These are phyloP conservation scores for Hormiphora californensis DNA, from an alignment of 37 sponge, comb jelly and placozoan species.

Conservation along the genomic window DNA sequence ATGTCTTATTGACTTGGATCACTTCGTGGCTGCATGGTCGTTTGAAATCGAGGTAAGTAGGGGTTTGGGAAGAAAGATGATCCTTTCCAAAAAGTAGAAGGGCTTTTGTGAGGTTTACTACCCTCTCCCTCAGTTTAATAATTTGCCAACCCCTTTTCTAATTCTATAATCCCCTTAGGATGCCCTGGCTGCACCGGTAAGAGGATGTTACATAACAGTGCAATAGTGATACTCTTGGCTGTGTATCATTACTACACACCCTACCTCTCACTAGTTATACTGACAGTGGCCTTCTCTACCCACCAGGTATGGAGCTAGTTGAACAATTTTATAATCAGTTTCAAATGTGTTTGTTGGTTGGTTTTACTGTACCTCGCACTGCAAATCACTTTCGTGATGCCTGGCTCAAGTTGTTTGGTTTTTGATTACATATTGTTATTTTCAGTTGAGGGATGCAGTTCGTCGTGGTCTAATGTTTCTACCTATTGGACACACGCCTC, in stretches of 20 bases:
- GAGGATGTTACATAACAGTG: conserved; percentile 15
- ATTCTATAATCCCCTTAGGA: neutral
- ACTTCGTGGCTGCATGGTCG: conserved; percentile 2
- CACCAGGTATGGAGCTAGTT: neutral
- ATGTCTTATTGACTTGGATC: conserved; percentile 30
- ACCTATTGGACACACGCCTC: neutral
- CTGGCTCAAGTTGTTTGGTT: no score
- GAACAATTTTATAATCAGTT: neutral
- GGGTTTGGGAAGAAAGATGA: no score
- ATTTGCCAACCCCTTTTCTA: neutral
- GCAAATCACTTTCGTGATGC: no score
- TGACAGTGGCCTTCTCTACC: neutral
- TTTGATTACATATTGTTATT: neutral
- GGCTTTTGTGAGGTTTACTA: no score
- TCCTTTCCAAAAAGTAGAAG: no score
- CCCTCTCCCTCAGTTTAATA: neutral
- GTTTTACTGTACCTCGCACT: no score
- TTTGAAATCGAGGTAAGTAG: neutral
- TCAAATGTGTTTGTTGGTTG: no score
- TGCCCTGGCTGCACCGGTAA: neutral
- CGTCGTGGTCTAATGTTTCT: conserved; percentile 7
- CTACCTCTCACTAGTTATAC: neutral
- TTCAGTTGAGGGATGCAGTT: conserved; percentile 5
- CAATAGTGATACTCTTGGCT: neutral
- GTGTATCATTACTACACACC: neutral